Evolutionary conservation across 2,888 invertebrate genomes (phyloP).

Genomic region (Petrolisthes manimaculis): DNA sequence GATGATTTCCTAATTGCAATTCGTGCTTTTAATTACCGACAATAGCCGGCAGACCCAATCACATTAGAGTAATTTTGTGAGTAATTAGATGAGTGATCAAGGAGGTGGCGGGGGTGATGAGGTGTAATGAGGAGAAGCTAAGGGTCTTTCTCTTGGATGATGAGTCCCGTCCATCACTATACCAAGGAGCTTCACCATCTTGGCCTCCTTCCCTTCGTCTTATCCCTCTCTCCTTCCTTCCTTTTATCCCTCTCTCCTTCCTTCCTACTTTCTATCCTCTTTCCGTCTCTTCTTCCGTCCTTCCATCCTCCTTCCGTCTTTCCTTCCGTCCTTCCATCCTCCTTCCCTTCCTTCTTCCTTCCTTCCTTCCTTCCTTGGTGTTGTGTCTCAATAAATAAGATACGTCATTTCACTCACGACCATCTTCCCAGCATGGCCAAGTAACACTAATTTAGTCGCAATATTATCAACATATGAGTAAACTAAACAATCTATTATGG

Average conservation of each 20-base stretch:
- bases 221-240: background rate
- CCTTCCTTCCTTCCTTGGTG: too few relatives aligned
- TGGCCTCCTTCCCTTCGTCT: background rate
- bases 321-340: too few relatives aligned
- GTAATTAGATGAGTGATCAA: conserved; percentile 37
- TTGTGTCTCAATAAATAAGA: too few relatives aligned
- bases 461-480: too few relatives aligned
- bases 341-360: too few relatives aligned
- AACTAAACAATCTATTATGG: too few relatives aligned
- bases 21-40: conserved; percentile 43
- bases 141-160: conserved; percentile 1
- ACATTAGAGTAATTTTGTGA: conserved; percentile 36
- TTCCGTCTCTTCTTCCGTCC: too few relatives aligned
- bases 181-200: background rate
- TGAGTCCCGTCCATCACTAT: conserved; percentile 17
- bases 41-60: conserved; percentile 23
- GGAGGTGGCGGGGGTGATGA: conserved; percentile 38
- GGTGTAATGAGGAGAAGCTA: conserved; percentile 21
- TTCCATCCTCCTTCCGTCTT: too few relatives aligned
- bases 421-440: too few relatives aligned
- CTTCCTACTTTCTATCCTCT: background rate
- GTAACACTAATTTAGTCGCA: too few relatives aligned
- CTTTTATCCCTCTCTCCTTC: background rate
- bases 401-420: too few relatives aligned
- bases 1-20: conserved; percentile 39